Conservation (phyloP, 2,797 vertebrate genomes). For the Meriones psammophilus region DNA sequence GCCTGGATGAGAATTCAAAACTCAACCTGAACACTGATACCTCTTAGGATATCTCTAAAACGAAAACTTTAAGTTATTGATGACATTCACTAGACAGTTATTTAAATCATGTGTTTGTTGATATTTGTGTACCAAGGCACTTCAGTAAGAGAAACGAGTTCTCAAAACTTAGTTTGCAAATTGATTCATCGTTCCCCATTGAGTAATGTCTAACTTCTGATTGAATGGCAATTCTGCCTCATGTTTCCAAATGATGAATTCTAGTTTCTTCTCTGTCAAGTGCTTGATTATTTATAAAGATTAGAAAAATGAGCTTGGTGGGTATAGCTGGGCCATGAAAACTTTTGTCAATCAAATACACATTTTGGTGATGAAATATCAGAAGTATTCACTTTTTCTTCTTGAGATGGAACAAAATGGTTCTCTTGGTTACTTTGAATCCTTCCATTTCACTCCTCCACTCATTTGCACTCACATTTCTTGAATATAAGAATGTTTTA, state of each 20-base stretch:
- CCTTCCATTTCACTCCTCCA: not conserved
- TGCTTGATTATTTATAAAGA: constrained; percentile 53
- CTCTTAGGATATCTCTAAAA: constrained; percentile 66
- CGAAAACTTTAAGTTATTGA: constrained; percentile 75
- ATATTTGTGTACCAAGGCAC: constrained; percentile 38
- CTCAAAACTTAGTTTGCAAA: constrained; percentile 52
- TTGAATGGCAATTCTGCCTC: constrained; percentile 12
- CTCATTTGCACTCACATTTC: not conserved
- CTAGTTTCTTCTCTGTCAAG: not conserved
- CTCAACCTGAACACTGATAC: constrained; percentile 75
- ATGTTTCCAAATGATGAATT: constrained; percentile 37
- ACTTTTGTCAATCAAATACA: constrained; percentile 50
- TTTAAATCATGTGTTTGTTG: constrained; percentile 51
- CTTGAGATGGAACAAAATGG: constrained; percentile 32
- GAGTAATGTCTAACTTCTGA: constrained; percentile 44
- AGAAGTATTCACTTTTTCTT: not conserved
- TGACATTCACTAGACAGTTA: constrained; percentile 47
- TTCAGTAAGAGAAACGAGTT: constrained; percentile 55
- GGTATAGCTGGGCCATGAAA: constrained; percentile 1
- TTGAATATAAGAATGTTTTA: not conserved
- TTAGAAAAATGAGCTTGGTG: constrained; percentile 44
- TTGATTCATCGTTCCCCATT: constrained; percentile 35
- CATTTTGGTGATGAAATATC: constrained; percentile 14
- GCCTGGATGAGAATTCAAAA: constrained; percentile 74
- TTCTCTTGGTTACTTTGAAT: not conserved